A percentile compares a stretch with the other conserved stretches of the same genome.
Evolutionary conservation across 2,888 invertebrate species (phyloP).

Genomic region (Oxycera nigricornis): DNA sequence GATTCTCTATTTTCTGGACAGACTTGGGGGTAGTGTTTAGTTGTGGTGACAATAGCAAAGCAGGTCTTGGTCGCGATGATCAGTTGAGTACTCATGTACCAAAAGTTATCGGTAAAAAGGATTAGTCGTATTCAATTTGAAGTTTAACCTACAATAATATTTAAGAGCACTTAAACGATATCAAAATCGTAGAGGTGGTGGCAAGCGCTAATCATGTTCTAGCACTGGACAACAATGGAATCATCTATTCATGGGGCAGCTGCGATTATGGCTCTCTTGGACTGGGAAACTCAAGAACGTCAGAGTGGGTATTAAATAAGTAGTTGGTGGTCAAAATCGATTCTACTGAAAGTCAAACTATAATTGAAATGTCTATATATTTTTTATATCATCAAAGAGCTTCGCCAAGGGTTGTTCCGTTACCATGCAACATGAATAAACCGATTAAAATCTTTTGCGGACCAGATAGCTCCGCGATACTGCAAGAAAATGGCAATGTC

Average conservation of each 20-base stretch:
- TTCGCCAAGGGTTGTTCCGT: slow-evolving; percentile 44
- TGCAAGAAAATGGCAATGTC: slow-evolving; percentile 68
- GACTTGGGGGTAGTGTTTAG: slow-evolving; percentile 73
- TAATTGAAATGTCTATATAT: too few species aligned
- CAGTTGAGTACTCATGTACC: slow-evolving; percentile 66
- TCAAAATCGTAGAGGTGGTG: slow-evolving; percentile 67
- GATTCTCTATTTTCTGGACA: slow-evolving; percentile 72
- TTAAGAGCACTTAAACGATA: slow-evolving; percentile 64
- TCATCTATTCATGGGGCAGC: slow-evolving; percentile 72
- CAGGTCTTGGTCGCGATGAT: slow-evolving; percentile 72
- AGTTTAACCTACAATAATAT: slow-evolving; percentile 4
- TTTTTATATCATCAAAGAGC: slow-evolving; percentile 45
- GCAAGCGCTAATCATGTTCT: slow-evolving; percentile 71
- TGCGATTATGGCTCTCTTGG: slow-evolving; percentile 69
- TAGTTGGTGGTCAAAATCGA: background rate
- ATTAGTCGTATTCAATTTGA: background rate
- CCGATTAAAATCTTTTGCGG: slow-evolving; percentile 68
- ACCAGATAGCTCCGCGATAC: slow-evolving; percentile 67
- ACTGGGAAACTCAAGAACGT: slow-evolving; percentile 55
- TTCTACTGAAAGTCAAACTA: background rate
- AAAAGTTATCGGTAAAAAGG: slow-evolving; percentile 63
- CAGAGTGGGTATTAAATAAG: slow-evolving; percentile 53
- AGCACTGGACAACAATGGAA: slow-evolving; percentile 68
- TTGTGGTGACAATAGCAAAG: slow-evolving; percentile 70
- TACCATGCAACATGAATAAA: slow-evolving; percentile 60